These are phyloP conservation scores for Zaprionus taronus DNA, from an alignment of 1,140 invertebrate species.

Conservation along the genomic window DNA sequence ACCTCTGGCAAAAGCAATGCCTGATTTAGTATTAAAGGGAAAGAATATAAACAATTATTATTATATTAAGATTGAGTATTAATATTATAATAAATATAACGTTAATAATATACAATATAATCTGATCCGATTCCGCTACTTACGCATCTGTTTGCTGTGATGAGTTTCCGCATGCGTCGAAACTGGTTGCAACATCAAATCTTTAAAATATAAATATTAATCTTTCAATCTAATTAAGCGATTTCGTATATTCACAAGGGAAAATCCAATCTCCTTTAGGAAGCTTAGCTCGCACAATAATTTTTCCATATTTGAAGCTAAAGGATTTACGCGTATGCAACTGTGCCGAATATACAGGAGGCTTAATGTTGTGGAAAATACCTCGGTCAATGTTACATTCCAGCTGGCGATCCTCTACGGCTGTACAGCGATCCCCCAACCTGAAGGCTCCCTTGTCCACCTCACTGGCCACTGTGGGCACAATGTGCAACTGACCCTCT, in stretches of 20 bases:
- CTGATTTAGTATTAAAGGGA: background rate
- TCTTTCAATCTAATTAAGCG: background rate
- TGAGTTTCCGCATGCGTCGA: conserved; percentile 70
- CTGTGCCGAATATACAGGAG: conserved; percentile 67
- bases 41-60: background rate
- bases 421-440: conserved; percentile 67
- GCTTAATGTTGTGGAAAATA: conserved; percentile 63
- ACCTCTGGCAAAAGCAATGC: conserved; percentile 64
- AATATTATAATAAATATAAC: background rate
- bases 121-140: conserved; percentile 20
- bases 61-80: background rate
- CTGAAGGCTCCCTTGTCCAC: conserved; percentile 49
- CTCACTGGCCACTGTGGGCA: conserved; percentile 56
- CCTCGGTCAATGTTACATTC: conserved; percentile 58
- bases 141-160: conserved; percentile 67
- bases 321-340: conserved; percentile 64
- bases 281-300: conserved; percentile 65
- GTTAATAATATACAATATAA: no score
- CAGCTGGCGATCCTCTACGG: conserved; percentile 53
- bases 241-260: conserved; percentile 51
- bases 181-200: conserved; percentile 69
- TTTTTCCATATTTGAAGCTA: conserved; percentile 69
- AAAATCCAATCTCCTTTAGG: conserved; percentile 74
- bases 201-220: conserved; percentile 24
- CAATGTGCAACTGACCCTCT: conserved; percentile 65